These are phyloP conservation scores for Microcebus griseorufus DNA, from an alignment of 2,113 vertebrate species.

Conservation along the genomic window DNA sequence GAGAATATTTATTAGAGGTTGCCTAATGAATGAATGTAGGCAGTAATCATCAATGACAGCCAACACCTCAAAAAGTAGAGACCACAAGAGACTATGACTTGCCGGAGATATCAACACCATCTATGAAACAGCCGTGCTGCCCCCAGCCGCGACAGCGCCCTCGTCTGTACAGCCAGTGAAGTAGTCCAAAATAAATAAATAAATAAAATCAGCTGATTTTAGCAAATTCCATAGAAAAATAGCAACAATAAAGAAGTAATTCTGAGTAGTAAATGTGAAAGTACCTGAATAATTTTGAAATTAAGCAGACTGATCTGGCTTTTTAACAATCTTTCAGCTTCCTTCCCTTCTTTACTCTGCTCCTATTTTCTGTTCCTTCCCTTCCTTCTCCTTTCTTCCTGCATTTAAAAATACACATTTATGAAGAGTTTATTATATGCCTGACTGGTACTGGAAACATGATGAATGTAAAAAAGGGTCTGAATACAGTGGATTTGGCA, in stretches of 20 bases:
- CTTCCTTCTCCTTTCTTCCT: not conserved
- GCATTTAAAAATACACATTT: not conserved
- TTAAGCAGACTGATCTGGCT: not conserved
- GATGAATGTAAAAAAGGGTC: not conserved
- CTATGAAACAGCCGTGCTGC: not conserved
- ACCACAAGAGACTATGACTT: not conserved
- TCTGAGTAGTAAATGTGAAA: not conserved
- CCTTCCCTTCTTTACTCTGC: not conserved
- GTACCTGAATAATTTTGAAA: not conserved
- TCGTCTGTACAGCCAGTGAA: not conserved
- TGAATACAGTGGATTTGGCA: not conserved
- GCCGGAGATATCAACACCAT: not conserved
- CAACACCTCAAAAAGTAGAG: not conserved
- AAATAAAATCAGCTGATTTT: too few relatives aligned
- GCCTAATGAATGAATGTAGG: not conserved
- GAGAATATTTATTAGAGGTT: not conserved
- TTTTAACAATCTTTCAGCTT: not conserved
- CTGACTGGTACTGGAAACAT: not conserved
- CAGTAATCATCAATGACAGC: not conserved
- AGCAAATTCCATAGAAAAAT: too few relatives aligned
- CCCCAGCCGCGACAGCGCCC: not conserved
- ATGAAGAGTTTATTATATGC: not conserved
- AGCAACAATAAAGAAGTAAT: not conserved
- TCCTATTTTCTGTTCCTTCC: not conserved
- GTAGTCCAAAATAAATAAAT: too few relatives aligned